Conservation (phyloP, 2,113 vertebrate genomes). For the Lasiurus cinereus region DNA sequence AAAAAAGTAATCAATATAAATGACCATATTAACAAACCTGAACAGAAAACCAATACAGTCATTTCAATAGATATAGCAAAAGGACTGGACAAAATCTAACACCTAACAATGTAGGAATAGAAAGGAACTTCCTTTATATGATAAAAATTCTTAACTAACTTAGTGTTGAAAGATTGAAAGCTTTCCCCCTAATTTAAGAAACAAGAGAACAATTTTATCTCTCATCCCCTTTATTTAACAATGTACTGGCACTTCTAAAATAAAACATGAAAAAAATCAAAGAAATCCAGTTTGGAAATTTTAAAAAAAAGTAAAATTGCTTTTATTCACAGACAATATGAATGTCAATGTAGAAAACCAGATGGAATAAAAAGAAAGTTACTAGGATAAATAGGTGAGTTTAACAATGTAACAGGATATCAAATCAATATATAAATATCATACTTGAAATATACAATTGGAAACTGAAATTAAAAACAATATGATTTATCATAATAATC, state of each 20-base stretch:
- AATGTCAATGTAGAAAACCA: not conserved
- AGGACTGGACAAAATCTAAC: not conserved
- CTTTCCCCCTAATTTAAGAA: slow-evolving; percentile 17
- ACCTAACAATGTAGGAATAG: not conserved
- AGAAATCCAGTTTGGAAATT: not conserved
- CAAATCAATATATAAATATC: not conserved
- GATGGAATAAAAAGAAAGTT: not conserved
- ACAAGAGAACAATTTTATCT: not conserved
- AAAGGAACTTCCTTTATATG: not conserved
- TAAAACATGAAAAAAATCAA: not conserved
- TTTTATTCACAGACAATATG: not conserved
- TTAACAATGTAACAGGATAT: not conserved
- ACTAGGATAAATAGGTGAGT: not conserved
- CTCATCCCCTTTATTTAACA: not conserved
- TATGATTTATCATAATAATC: too few species aligned
- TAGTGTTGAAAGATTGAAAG: not conserved
- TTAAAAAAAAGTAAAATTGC: not conserved
- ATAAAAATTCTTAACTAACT: not conserved
- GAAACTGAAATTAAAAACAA: not conserved
- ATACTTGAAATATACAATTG: not conserved
- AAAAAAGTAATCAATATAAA: not conserved
- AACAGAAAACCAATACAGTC: not conserved
- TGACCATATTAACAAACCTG: not conserved
- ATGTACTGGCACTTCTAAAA: not conserved
- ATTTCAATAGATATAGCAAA: not conserved